phyloP scores from a whole-genome alignment of 2,113 vertebrate species.

The Panurus biarmicus region DNA sequence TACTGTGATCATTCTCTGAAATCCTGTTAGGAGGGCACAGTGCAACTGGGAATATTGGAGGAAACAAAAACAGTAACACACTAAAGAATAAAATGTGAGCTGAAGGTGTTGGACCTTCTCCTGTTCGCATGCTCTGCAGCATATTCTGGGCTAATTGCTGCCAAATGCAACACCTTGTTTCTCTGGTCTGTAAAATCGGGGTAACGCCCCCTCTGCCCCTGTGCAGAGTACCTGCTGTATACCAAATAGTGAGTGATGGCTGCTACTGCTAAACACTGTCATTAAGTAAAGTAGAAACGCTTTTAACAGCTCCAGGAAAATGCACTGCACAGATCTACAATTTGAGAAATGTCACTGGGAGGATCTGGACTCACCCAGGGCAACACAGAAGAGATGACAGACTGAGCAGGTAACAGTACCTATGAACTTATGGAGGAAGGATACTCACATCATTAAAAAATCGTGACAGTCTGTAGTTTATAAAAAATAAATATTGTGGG shows the following conservation, averaged over 20 bases:
- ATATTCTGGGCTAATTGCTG: not conserved
- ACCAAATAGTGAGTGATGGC: not conserved
- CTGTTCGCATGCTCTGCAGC: not conserved
- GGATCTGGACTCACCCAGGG: not conserved
- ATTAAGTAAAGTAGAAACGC: not conserved
- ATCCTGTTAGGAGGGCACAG: not conserved
- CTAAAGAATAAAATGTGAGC: not conserved
- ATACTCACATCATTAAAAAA: not conserved
- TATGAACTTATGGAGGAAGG: not conserved
- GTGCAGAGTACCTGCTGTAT: not conserved
- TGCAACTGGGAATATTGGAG: not conserved
- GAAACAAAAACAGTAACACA: not conserved
- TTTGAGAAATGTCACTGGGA: not conserved
- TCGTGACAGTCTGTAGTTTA: not conserved
- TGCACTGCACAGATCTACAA: not conserved
- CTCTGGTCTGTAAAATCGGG: not conserved
- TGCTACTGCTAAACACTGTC: not conserved
- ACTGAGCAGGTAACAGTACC: not conserved
- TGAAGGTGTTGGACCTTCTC: not conserved
- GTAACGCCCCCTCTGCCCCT: not conserved
- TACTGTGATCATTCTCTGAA: not conserved
- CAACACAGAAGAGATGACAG: not conserved
- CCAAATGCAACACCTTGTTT: not conserved
- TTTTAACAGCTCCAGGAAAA: constrained; percentile 6
- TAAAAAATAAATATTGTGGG: not conserved